Base-by-base conservation (phyloP, 2,113 vertebrate genomes). In the Scalopus aquaticus region DNA sequence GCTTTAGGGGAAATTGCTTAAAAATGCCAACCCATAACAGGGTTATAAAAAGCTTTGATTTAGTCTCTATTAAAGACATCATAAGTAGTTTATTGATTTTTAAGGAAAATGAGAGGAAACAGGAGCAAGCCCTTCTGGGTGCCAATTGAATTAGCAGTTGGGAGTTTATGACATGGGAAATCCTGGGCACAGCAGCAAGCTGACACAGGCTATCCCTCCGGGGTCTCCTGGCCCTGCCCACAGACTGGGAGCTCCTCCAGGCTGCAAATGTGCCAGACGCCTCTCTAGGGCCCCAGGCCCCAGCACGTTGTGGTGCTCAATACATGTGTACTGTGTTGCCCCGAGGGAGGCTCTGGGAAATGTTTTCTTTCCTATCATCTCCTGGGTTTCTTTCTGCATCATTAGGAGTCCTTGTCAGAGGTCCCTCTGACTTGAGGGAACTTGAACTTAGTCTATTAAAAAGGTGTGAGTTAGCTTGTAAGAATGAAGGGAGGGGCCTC, bases 81-180 rank as follows among this genome's bases (percentile, higher is more conserved):
- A 64, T 73, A 35, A 80, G 72, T 32, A 82, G 60, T 46, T 91
- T 78, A 77, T 65, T 89, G 67, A 85, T 88, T 95, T 87, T 49
- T 28, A 65, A 77, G 62, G 60, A 28, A 81, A 88, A 93, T 44
- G 56, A 90, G 60, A 93, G 62, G 54, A 76, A 76, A 28, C 15
- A n/a, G 77, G 46, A 93, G 85, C 46, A 74, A 62, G 54, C 24
- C 72, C 32, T 83, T 67, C 62, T 69, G 78, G 77, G 73, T 67
- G 15, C 69, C 67, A 70, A 73, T 0, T 85, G 89, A 77, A 79
- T 82, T 24, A 74, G 26, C 73, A 79, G 72, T 35, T 73, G 22
- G 26, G 35, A 46, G 39, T 54, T 88, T 58, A 76, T 87, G n/a
- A 46, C 9, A 2, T 1, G 8, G 32, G 83, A 81, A 39, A 60